A percentile compares a stretch with the other conserved stretches of the same genome.
Evolutionary conservation across 2,113 vertebrate species (phyloP).

Genomic region (Neodontobutis hainanensis): DNA sequence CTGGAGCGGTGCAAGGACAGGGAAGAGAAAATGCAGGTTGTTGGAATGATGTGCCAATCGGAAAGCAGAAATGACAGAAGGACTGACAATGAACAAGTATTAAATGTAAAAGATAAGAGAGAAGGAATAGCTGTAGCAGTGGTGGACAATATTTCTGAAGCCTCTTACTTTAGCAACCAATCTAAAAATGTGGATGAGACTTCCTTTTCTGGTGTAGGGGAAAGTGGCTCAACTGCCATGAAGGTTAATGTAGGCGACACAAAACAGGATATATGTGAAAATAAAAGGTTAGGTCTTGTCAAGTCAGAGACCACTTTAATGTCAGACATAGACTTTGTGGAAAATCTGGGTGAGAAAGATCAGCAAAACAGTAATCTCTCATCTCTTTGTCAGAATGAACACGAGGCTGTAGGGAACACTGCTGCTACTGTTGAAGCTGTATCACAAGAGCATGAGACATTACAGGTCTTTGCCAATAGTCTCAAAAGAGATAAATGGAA

Average conservation of each 20-base stretch:
- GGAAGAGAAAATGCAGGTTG: constrained; percentile 10
- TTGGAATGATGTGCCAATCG: constrained; percentile 33
- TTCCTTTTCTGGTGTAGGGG: constrained; percentile 7
- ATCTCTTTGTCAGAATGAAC: constrained; percentile 46
- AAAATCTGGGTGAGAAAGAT: constrained; percentile 28
- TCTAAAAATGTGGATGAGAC: constrained; percentile 20
- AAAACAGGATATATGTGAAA: constrained; percentile 10
- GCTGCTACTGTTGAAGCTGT: constrained; percentile 28
- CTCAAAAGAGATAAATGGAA: constrained; percentile 34
- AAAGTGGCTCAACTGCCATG: not conserved
- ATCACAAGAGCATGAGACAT: constrained; percentile 45
- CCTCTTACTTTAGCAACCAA: constrained; percentile 34
- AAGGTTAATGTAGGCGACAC: constrained; percentile 25
- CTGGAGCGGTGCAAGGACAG: constrained; percentile 17
- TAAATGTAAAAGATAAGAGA: constrained; percentile 6
- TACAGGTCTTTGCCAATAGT: constrained; percentile 35
- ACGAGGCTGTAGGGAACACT: constrained; percentile 24
- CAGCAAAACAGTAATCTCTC: constrained; percentile 39
- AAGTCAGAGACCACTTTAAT: constrained; percentile 23
- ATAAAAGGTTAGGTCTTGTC: constrained; percentile 22
- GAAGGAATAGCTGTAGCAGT: constrained; percentile 4
- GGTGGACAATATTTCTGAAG: constrained; percentile 13
- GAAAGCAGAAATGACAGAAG: constrained; percentile 23
- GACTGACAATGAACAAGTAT: constrained; percentile 7
- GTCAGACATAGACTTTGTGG: constrained; percentile 11